A percentile compares a stretch with the other conserved stretches of the same genome.
These are phyloP conservation scores for Cheilosia pagana DNA, from an alignment of 2,888 invertebrate species.

Conservation along the genomic window DNA sequence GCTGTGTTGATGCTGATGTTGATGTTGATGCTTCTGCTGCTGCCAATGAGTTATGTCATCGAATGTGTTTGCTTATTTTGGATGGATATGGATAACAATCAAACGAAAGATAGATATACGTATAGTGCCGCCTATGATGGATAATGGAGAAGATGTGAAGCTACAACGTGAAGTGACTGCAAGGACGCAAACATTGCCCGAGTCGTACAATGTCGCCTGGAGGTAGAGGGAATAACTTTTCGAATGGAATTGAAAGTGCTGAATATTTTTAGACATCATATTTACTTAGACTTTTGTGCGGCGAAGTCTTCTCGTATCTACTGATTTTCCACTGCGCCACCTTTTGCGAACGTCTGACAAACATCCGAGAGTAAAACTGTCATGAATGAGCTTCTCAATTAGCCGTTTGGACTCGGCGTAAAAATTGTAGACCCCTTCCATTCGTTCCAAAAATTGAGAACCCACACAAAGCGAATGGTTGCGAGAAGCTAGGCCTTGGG, in stretches of 20 bases:
- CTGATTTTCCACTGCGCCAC: no score
- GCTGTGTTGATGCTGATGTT: neutral
- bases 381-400: no score
- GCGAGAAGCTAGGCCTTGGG: no score
- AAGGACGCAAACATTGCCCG: neutral
- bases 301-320: neutral
- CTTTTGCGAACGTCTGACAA: no score
- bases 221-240: neutral
- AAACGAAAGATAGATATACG: neutral
- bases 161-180: neutral
- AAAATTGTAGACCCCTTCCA: no score
- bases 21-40: neutral
- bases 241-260: neutral
- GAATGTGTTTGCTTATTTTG: neutral
- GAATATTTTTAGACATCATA: neutral
- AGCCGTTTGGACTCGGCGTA: no score
- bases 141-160: neutral
- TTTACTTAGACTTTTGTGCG: neutral
- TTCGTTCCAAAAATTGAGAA: no score
- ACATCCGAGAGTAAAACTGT: no score
- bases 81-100: neutral
- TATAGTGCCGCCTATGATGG: neutral
- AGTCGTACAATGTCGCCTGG: neutral
- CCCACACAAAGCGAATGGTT: no score
- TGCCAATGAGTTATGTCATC: slow-evolving; percentile 4